Conservation (phyloP, 1,140 invertebrate genomes). For the roundworm (Caenorhabditis elegans) region WBcel235 BX284606.5:14653501-14654000, state of each 20-base stretch:
- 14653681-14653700: background rate
- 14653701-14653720: background rate
- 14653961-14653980: too few relatives aligned
- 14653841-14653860: constrained; percentile 20
- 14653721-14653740: constrained; percentile 31
- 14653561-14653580: background rate
- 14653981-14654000: too few relatives aligned
- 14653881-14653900: background rate
- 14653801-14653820: constrained; percentile 19
- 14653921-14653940: too few relatives aligned
- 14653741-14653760: constrained; percentile 31
- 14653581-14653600: constrained; percentile 9
- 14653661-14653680: background rate
- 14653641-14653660: constrained; percentile 29
- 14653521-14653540: constrained; percentile 19
- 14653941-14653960: too few relatives aligned
- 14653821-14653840: background rate
- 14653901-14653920: too few relatives aligned
- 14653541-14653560: constrained; percentile 4
- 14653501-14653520: constrained; percentile 11
- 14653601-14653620: constrained; percentile 24
- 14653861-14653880: constrained; percentile 2
- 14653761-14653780: constrained; percentile 26
- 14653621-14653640: constrained; percentile 29
- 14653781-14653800: constrained; percentile 27